Percentiles rank a stretch among this genome's conserved stretches.
Evolutionary conservation across 1,140 invertebrate genomes (phyloP).

Genomic region (Daktulosphaira vitifoliae): DNA sequence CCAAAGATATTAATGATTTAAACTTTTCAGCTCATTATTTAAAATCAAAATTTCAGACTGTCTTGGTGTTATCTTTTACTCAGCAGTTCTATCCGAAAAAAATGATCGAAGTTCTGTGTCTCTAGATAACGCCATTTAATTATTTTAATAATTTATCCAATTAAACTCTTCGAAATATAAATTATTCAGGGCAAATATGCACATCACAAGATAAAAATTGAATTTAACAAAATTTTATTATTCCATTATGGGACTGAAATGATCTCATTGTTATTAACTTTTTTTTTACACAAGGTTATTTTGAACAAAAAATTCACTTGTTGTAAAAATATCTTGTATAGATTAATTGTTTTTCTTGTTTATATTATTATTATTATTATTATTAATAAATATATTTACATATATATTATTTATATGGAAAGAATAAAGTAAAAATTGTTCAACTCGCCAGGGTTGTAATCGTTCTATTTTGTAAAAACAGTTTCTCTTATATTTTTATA

Average conservation of each 20-base stretch:
- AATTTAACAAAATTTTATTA: conserved; percentile 1
- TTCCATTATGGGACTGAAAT: conserved; percentile 28
- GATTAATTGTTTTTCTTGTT: conserved; percentile 32
- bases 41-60: too few species aligned
- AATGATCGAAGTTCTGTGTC: too few species aligned
- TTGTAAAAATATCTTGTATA: conserved; percentile 31
- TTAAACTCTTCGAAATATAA: too few species aligned
- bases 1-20: conserved; percentile 20
- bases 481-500: background rate
- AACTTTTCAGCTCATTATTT: background rate
- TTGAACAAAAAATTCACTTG: conserved; percentile 32
- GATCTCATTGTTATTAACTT: conserved; percentile 33
- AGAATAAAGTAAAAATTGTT: too few species aligned
- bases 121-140: too few species aligned
- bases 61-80: too few species aligned
- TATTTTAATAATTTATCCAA: too few species aligned
- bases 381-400: too few species aligned
- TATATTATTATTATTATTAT: background rate
- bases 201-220: too few species aligned
- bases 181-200: too few species aligned
- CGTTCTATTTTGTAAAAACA: conserved; percentile 11
- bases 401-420: too few species aligned
- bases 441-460: background rate
- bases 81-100: too few species aligned
- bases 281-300: conserved; percentile 33